phyloP scores from a whole-genome alignment of 2,888 invertebrate genomes.

The Cheilosia pagana region DNA sequence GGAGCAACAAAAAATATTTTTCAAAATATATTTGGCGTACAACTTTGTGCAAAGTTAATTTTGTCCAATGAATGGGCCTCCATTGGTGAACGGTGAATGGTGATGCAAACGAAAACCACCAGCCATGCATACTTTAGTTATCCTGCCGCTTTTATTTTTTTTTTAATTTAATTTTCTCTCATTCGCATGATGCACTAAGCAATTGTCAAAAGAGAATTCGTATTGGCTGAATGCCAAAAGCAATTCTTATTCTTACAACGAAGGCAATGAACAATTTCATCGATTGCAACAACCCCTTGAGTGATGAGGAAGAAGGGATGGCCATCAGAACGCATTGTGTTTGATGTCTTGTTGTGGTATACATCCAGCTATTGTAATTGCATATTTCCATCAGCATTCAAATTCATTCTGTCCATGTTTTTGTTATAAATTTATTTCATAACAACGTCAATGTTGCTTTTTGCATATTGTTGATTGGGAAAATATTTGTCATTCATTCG shows the following conservation, averaged over 20 bases:
- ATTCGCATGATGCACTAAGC: constrained; percentile 24
- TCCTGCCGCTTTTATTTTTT: constrained; percentile 1
- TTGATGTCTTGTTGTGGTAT: constrained; percentile 28
- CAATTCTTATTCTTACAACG: constrained; percentile 71
- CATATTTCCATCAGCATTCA: constrained; percentile 61
- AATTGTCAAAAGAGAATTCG: constrained; percentile 54
- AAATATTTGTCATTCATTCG: constrained; percentile 16
- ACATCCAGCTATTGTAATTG: constrained; percentile 54
- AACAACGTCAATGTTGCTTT: constrained; percentile 27
- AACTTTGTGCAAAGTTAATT: constrained; percentile 45
- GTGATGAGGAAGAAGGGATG: constrained; percentile 10
- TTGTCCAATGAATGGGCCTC: constrained; percentile 31
- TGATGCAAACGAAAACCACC: constrained; percentile 38
- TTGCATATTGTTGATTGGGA: constrained; percentile 55
- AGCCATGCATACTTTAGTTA: neutral
- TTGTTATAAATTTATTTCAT: neutral
- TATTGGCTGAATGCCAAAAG: constrained; percentile 54
- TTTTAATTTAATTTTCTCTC: constrained; percentile 17
- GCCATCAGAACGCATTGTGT: constrained; percentile 29
- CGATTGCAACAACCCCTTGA: constrained; percentile 57
- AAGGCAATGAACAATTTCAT: constrained; percentile 64
- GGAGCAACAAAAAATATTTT: neutral
- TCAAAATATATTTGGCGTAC: neutral
- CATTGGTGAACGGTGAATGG: no score
- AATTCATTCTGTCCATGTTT: neutral